Percentiles rank a stretch among this genome's conserved stretches.
These are phyloP conservation scores for Drosophila ezoana DNA, from an alignment of 2,888 invertebrate genomes.

Conservation along the genomic window DNA sequence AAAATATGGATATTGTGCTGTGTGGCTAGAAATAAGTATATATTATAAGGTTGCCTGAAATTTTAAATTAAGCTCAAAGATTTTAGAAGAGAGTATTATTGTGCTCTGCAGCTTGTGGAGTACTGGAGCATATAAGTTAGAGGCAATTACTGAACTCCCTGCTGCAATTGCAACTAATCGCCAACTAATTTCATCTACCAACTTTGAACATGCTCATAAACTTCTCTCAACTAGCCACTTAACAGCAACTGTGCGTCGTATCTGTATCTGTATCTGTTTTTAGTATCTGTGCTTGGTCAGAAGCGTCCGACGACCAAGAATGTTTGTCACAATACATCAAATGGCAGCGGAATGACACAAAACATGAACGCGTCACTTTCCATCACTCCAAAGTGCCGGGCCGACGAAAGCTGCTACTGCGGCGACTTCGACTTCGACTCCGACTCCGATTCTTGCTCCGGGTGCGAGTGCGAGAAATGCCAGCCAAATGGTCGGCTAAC, in stretches of 20 bases:
- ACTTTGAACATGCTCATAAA: slow-evolving; percentile 55
- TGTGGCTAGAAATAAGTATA: neutral
- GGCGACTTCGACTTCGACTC: slow-evolving; percentile 11
- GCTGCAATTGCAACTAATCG: slow-evolving; percentile 53
- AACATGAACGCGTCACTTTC: slow-evolving; percentile 84
- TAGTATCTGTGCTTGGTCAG: slow-evolving; percentile 13
- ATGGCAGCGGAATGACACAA: slow-evolving; percentile 82
- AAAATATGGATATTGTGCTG: too few relatives aligned
- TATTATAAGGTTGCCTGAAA: too few relatives aligned
- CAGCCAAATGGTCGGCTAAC: slow-evolving; percentile 64
- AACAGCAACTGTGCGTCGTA: slow-evolving; percentile 25
- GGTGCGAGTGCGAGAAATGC: slow-evolving; percentile 47
- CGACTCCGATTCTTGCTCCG: neutral
- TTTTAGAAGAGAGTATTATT: too few relatives aligned
- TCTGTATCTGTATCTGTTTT: slow-evolving; percentile 24
- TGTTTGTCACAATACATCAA: slow-evolving; percentile 84
- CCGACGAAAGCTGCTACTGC: slow-evolving; percentile 60
- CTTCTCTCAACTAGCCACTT: slow-evolving; percentile 37
- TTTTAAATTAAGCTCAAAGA: too few relatives aligned
- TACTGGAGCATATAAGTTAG: slow-evolving; percentile 9
- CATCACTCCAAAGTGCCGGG: slow-evolving; percentile 83
- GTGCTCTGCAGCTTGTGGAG: too few relatives aligned
- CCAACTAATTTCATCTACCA: slow-evolving; percentile 57
- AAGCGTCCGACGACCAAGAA: slow-evolving; percentile 55
- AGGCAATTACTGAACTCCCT: slow-evolving; percentile 39